phyloP scores from a whole-genome alignment of 2,888 invertebrate species.

The Noctua janthina region DNA sequence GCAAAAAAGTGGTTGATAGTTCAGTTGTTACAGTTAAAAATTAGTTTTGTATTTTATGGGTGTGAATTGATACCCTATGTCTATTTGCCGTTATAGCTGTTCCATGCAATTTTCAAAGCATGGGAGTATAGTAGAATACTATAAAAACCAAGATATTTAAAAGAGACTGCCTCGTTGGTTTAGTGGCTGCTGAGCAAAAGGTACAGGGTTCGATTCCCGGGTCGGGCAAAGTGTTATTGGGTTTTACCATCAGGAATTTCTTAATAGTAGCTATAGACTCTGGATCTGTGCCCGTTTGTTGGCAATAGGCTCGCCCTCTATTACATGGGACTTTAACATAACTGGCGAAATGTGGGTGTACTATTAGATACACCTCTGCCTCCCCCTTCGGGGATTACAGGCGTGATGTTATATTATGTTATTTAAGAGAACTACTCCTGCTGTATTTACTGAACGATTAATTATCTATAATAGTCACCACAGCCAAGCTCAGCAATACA shows the following conservation, averaged over 20 bases:
- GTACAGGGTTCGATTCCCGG: neutral
- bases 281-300: too few relatives aligned
- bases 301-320: too few relatives aligned
- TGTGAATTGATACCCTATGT: neutral
- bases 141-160: neutral
- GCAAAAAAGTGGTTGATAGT: neutral
- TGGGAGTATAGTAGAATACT: neutral
- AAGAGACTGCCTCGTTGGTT: neutral
- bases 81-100: neutral
- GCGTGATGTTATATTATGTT: neutral
- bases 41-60: neutral
- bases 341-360: too few relatives aligned
- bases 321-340: too few relatives aligned
- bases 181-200: neutral
- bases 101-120: neutral
- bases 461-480: neutral
- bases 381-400: neutral
- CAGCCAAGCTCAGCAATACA: neutral
- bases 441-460: neutral
- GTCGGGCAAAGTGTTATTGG: too few relatives aligned
- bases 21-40: neutral
- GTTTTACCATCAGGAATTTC: too few relatives aligned
- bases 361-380: too few relatives aligned
- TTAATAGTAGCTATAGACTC: too few relatives aligned
- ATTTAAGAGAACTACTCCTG: neutral